Evolutionary conservation across 2,888 invertebrate species (phyloP).

Genomic region (Cryptus armator): DNA sequence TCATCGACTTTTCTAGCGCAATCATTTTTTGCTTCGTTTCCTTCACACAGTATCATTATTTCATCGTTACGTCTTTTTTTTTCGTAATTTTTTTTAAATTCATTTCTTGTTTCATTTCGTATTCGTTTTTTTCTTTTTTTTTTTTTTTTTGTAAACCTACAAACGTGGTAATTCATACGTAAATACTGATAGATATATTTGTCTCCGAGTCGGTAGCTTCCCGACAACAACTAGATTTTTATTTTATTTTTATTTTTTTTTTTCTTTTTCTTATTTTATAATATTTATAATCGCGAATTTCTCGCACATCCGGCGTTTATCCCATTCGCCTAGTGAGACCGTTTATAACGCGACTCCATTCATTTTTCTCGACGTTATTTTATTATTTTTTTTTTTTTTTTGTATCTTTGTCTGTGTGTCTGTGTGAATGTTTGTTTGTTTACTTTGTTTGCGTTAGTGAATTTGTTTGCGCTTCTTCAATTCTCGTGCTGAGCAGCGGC

Average conservation of each 20-base stretch:
- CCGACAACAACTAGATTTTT: slow-evolving; percentile 50
- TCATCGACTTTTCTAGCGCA: slow-evolving; percentile 43
- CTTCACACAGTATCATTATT: slow-evolving; percentile 19
- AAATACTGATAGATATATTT: slow-evolving; percentile 83
- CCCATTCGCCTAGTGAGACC: not conserved
- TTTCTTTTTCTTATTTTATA: slow-evolving; percentile 57
- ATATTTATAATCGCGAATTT: slow-evolving; percentile 67
- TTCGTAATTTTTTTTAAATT: slow-evolving; percentile 5
- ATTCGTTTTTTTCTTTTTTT: slow-evolving; percentile 22
- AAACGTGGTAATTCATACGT: slow-evolving; percentile 69
- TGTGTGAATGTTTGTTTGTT: slow-evolving; percentile 7
- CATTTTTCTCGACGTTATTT: slow-evolving; percentile 30
- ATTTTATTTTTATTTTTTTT: slow-evolving; percentile 32
- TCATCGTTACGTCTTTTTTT: slow-evolving; percentile 37
- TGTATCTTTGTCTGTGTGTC: slow-evolving; percentile 46
- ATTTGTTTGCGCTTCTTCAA: slow-evolving; percentile 72
- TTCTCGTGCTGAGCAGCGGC: slow-evolving; percentile 75
- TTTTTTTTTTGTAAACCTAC: slow-evolving; percentile 61
- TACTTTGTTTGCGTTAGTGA: slow-evolving; percentile 14
- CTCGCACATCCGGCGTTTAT: slow-evolving; percentile 44
- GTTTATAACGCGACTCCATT: slow-evolving; percentile 15
- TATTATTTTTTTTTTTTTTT: slow-evolving; percentile 20
- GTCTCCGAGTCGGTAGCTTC: slow-evolving; percentile 66
- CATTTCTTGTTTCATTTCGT: slow-evolving; percentile 24
- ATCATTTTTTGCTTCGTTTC: not conserved